These are phyloP conservation scores for Asobara japonica DNA, from an alignment of 1,140 invertebrate species.

Conservation along the genomic window DNA sequence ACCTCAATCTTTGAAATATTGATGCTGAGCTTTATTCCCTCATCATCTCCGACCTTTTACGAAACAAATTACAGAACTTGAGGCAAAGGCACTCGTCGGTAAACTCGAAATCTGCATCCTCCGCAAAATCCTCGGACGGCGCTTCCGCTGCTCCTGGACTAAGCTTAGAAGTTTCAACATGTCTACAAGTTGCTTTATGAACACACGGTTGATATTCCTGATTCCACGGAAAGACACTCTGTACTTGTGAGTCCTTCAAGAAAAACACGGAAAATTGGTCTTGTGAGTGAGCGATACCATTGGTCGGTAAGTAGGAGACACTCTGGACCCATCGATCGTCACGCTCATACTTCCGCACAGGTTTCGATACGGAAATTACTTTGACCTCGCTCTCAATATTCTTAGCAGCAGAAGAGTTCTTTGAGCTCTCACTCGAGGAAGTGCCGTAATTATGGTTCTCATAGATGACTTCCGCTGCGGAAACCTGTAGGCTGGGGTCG, in stretches of 20 bases:
- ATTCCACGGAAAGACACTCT: neutral
- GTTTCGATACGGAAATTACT: neutral
- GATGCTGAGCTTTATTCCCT: neutral
- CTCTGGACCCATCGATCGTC: neutral
- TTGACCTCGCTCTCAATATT: neutral
- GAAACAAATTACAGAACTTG: neutral
- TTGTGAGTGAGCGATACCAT: neutral
- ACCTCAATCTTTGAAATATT: too few relatives aligned
- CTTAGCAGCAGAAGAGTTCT: neutral
- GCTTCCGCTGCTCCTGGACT: neutral
- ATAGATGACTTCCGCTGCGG: neutral
- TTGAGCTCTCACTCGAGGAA: neutral
- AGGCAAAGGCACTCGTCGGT: neutral
- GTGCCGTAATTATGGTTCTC: neutral
- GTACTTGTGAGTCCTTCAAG: neutral
- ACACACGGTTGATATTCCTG: neutral
- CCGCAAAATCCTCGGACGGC: neutral
- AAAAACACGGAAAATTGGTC: conserved; percentile 2
- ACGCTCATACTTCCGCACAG: neutral
- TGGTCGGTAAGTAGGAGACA: neutral
- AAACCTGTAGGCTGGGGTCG: neutral
- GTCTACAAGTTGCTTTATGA: neutral
- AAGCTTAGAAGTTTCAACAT: neutral
- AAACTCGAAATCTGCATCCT: neutral
- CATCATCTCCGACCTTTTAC: neutral